phyloP scores from a whole-genome alignment of 2,797 vertebrate genomes.

The Diceros bicornis region DNA sequence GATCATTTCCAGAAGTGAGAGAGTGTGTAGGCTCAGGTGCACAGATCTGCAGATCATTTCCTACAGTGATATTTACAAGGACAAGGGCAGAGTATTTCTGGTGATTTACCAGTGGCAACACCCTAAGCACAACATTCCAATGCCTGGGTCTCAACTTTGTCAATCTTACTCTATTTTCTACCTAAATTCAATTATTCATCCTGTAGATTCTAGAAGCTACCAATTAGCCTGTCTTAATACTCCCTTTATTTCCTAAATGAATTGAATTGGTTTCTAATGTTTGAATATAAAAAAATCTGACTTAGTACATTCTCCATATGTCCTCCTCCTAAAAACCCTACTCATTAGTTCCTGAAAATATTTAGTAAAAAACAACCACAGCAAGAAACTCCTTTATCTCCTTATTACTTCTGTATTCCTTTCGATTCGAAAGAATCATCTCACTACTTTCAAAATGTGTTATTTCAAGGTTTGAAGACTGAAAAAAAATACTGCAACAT shows the following conservation, averaged over 20 bases:
- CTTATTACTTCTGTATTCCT: neutral
- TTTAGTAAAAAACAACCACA: neutral
- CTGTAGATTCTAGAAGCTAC: neutral
- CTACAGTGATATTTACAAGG: neutral
- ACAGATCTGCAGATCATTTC: neutral
- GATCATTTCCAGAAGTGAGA: neutral
- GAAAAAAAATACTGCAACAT: neutral
- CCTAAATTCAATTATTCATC: neutral
- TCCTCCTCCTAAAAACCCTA: neutral
- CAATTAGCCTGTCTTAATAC: neutral
- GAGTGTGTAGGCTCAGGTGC: neutral
- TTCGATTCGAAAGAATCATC: neutral
- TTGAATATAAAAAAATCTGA: neutral
- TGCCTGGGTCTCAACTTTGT: neutral
- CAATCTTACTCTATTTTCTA: neutral
- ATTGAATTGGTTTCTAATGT: neutral
- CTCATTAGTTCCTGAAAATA: conserved; percentile 20
- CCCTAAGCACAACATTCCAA: neutral
- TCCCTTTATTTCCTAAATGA: neutral
- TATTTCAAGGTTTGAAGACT: neutral
- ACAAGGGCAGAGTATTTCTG: neutral
- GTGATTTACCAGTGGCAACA: fast-evolving
- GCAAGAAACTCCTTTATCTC: neutral
- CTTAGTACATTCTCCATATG: neutral
- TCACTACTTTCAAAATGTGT: neutral